Conservation (phyloP, 1,140 invertebrate genomes). For the Helicoverpa armigera region DNA sequence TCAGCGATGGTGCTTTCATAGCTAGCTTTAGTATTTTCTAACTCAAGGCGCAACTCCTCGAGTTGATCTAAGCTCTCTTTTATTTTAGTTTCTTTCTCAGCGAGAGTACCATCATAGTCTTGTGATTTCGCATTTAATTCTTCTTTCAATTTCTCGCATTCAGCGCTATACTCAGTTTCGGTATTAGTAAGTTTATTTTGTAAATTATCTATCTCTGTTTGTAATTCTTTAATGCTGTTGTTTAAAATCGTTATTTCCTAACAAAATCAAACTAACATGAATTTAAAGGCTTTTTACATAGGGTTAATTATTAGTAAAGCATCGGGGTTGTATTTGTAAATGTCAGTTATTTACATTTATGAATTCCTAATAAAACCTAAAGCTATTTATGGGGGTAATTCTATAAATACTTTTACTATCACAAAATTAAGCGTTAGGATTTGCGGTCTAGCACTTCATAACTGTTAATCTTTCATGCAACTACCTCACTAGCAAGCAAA, state of each 20-base stretch:
- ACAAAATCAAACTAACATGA: slow-evolving; percentile 56
- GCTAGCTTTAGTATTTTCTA: slow-evolving; percentile 59
- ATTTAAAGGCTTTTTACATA: slow-evolving; percentile 5
- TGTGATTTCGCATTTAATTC: slow-evolving; percentile 63
- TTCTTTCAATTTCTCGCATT: slow-evolving; percentile 61
- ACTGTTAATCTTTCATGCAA: slow-evolving; percentile 17
- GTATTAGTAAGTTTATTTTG: slow-evolving; percentile 64
- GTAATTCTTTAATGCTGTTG: slow-evolving; percentile 63
- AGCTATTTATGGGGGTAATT: too few relatives aligned
- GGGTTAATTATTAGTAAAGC: not conserved
- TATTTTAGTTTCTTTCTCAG: slow-evolving; percentile 67
- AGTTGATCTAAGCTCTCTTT: slow-evolving; percentile 65
- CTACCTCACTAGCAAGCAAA: slow-evolving; percentile 42
- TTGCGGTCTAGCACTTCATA: not conserved
- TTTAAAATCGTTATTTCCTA: slow-evolving; percentile 65
- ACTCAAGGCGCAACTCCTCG: slow-evolving; percentile 58
- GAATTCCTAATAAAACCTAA: too few relatives aligned
- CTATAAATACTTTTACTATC: too few relatives aligned
- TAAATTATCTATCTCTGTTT: slow-evolving; percentile 67
- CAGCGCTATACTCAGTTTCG: slow-evolving; percentile 61
- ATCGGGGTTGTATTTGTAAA: too few relatives aligned
- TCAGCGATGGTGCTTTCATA: slow-evolving; percentile 56
- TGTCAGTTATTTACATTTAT: too few relatives aligned
- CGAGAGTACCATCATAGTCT: slow-evolving; percentile 61
- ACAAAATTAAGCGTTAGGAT: not conserved